A percentile compares a stretch with the other conserved stretches of the same genome.
Evolutionary conservation across 2,113 vertebrate genomes (phyloP).

Genomic region (Anoplopoma fimbria): DNA sequence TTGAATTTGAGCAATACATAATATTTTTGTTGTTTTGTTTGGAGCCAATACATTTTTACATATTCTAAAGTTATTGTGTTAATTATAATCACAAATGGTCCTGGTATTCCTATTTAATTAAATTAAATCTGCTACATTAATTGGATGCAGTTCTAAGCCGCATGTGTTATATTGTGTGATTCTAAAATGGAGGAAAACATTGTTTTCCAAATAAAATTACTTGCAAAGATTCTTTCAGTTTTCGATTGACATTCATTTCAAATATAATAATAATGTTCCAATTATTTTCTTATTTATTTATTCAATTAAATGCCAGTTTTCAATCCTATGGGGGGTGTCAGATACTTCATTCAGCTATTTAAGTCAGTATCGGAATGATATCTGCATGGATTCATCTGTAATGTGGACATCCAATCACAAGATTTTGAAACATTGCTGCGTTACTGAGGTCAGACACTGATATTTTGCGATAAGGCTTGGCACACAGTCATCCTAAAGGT

Average conservation of each 20-base stretch:
- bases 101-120: conserved; percentile 11
- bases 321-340: not conserved
- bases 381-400: no score
- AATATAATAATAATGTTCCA: conserved; percentile 8
- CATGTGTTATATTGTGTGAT: conserved; percentile 37
- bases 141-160: not conserved
- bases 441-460: not conserved
- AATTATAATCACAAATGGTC: not conserved
- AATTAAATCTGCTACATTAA: not conserved
- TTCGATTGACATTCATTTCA: conserved; percentile 63
- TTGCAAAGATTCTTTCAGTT: conserved; percentile 47
- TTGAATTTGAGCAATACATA: not conserved
- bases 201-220: conserved; percentile 67
- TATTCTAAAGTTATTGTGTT: not conserved
- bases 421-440: not conserved
- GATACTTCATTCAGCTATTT: no score
- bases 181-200: conserved; percentile 43
- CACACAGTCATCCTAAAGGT: not conserved
- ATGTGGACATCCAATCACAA: not conserved
- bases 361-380: no score
- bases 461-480: not conserved
- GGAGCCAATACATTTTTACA: not conserved
- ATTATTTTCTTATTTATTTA: not conserved
- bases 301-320: not conserved
- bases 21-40: conserved; percentile 1